Base-by-base conservation (phyloP, 53 echinoderm and acorn worm genomes). In the Henricia sp. region DNA sequence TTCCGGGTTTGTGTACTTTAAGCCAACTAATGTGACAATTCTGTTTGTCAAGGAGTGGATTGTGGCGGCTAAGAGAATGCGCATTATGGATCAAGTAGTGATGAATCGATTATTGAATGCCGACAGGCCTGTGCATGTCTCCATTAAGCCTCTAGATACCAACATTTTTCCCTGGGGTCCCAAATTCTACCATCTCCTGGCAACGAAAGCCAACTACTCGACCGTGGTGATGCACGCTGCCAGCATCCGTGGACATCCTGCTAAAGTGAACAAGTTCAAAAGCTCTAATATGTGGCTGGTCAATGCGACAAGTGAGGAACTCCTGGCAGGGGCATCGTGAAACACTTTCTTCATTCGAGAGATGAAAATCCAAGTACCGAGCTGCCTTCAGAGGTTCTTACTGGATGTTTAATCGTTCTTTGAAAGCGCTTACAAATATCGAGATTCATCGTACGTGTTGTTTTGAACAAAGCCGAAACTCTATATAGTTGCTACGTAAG, bases 1-100 rank as follows among this genome's bases (percentile, higher is more conserved):
- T n/a, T 71, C 84, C 3, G 84, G 84, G 6, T 71, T 84, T 29
- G 72, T 71, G 13, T 84, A 84, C 59, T 84, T 71, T 60, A 70
- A 60, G 20, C 72, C 84, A 5, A 71, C 84, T 37, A 40, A 36
- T 27, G 51, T 14, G 17, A 44, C 59, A 4, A 16, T 71, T 1
- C 39, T 14, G 16, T 51, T 84, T 17, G 84, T 84, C 3, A 71
- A 37, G 28, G 13, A 46, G 1, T 84, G 84, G 84, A 38, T 33
- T 6, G 1, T 58, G 2, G 44, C 52, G 10, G 43, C 72, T 42
- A 52, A 71, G 10, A 30, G 42, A 5, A 57, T 14, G 10, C 28
- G 25, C 1, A 24, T 41, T 10, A 55, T 58, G 25, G 84, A 84
- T 44, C 84, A 84, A 43, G 35, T 14, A 0, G 44, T 56, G 20